Evolutionary conservation across 2,113 vertebrate species (phyloP), one percentile per base, ranked within the genome.

Genomic region (Syrrhaptes paradoxus): DNA sequence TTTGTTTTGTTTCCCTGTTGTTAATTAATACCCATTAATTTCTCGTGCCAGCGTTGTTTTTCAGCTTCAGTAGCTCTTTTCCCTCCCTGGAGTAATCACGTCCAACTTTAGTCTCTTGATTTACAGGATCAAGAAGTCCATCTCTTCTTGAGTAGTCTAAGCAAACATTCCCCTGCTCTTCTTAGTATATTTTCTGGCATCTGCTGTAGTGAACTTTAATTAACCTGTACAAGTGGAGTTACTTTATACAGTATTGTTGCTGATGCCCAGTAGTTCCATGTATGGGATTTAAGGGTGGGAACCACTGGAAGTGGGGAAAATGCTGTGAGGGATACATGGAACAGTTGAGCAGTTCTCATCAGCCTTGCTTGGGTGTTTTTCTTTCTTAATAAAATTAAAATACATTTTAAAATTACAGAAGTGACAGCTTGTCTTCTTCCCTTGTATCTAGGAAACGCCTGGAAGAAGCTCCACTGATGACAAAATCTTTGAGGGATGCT

Each of bases 391-490:
- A 52, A 84, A 65, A 13, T 36, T n/a, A 49, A 86, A 84, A 21
- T 48, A 10, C 3, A 7, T 81, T 0, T 2, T 71, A 34, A 75
- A 75, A 51, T 34, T 38, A 22, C 18, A 28, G 19, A 46, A 76
- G 5, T 88, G 24, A 59, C 67, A 63, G 48, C 19, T 67, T 85
- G 28, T 72, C 24, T 36, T 87, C 13, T 79, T 87, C 36, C 31
- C 18, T 1, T 24, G 9, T 62, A 34, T 49, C 9, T 95, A 99
- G 99, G 97, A 98, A 98, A 90, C 87, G 94, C 5, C 94, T 99
- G 77, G 99, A 99, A 85, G 99, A 99, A 97, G 97, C 98, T 21
- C 99, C 99, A 8, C 96, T 99, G 55, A 97, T 99, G 97, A 99
- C 99, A 52, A 98, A 98, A 93, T 96, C 98, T 87, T 97, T 99